Base-by-base conservation (phyloP, 1,140 invertebrate genomes). In the Sitobion miscanthi region DNA sequence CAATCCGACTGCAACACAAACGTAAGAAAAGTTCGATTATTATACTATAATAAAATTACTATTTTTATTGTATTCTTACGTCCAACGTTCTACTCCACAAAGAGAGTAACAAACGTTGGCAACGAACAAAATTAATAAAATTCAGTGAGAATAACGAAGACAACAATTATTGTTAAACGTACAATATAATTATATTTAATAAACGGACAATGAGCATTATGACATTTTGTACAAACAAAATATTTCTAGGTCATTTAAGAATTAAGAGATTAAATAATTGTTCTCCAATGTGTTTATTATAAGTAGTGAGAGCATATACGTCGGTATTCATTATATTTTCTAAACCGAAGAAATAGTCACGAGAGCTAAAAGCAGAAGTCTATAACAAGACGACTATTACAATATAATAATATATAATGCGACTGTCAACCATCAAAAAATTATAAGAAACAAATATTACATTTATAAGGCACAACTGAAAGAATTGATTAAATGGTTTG, bases 1-100 rank as follows among this genome's bases (percentile, higher is more conserved):
- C 91, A 92, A 83, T 95, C 96, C 89, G 95, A 95, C 96, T 96
- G 95, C 23, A 96, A 96, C 47, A 92, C 7, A 94, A 94, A 95
- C 94, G 38, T 95, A 94, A 94, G 93, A 94, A 94, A 91, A 94
- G 20, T 47, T 83, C 23, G 23, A 52, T 62, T 77, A 52, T 62
- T 77, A 77, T 17, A n/a, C n/a, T 0, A 77, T n/a, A 7, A 35
- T 77, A 77, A n/a, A 77, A 77, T 6, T 77, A 77, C n/a, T 77
- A 35, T 77, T 77, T 77, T n/a, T 77, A n/a, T 77, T n/a, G 14
- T n/a, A 77, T n/a, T 77, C 30, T 6, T 35, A 6, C 14, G n/a
- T n/a, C 62, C 62, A 69, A 62, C 62, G 62, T 69, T 69, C 11
- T n/a, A n/a, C n/a, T 6, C 14, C n/a, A 77, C 62, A 77, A 17